Conservation (phyloP, 2,888 invertebrate species). For the Beris morrisii region DNA sequence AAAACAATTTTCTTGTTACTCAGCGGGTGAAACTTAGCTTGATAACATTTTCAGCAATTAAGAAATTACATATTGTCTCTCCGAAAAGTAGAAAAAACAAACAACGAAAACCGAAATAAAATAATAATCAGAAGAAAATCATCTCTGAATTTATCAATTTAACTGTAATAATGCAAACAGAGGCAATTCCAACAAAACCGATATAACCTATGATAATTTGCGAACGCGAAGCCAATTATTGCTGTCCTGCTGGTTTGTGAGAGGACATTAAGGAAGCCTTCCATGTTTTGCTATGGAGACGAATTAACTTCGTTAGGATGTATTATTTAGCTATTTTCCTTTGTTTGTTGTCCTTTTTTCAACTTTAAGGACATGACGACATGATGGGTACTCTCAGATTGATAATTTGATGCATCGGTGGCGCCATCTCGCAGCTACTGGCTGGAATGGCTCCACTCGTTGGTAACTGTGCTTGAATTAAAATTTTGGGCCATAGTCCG, state of each 20-base stretch:
- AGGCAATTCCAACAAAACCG: slow-evolving; percentile 1
- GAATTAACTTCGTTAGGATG: slow-evolving; percentile 7
- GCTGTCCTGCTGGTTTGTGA: slow-evolving; percentile 15
- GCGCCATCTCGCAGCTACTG: too few species aligned
- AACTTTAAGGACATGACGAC: slow-evolving; percentile 8
- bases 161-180: slow-evolving; percentile 6
- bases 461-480: too few species aligned
- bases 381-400: background rate
- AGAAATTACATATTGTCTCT: background rate
- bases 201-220: slow-evolving; percentile 17
- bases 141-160: slow-evolving; percentile 22
- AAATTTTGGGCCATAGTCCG: too few species aligned
- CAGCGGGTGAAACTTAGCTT: too few species aligned
- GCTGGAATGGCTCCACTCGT: too few species aligned
- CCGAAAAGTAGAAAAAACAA: slow-evolving; percentile 1
- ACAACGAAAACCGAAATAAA: slow-evolving; percentile 4
- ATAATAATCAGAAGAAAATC: slow-evolving; percentile 22
- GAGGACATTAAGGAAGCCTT: slow-evolving; percentile 28
- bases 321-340: background rate
- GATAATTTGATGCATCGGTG: too few species aligned
- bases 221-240: slow-evolving; percentile 31
- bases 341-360: background rate
- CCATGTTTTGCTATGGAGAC: slow-evolving; percentile 22
- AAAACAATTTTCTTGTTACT: too few species aligned
- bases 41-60: too few species aligned